Base-by-base conservation (phyloP, 2,888 invertebrate genomes). In the Perizoma affinitatum region DNA sequence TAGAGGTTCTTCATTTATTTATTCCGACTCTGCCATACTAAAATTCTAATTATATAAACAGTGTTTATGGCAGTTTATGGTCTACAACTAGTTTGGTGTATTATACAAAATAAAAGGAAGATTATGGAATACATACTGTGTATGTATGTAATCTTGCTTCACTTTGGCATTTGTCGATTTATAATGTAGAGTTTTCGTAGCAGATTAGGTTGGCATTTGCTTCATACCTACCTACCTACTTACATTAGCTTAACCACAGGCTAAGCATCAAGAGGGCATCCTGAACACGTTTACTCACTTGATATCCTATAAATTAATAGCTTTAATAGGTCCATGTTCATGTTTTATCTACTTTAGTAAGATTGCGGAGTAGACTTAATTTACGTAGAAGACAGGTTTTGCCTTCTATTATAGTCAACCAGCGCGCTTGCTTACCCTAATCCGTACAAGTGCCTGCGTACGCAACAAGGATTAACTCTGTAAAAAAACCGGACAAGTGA, bases 281-380 rank as follows among this genome's bases (percentile, higher is more conserved):
- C 55, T 45, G 48, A 46, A 50, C 62, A 62, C 62, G 62, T 58
- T 63, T 63, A 61, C 54, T 60, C 42, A 22, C 59, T 58, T 33
- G 58, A 41, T 64, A 57, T 47, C 44, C 57, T 41, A 61, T 64
- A 64, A 64, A 64, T 61, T 58, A 58, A 48, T 61, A 61, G 52
- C 43, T 54, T 22, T 58, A 56, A 53, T 58, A 54, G 59, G 58
- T 53, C 51, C 63, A 63, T 58, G 58, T 58, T 48, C 54, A 58
- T 65, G 62, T 64, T 63, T 61, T 64, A 62, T 69, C 61, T 65
- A 70, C 68, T 74, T 72, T 53, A 72, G 69, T 68, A 69, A 70
- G 69, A 72, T 72, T 71, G 74, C 74, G 69, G 79, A 79, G 75
- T 73, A 78, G 76, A 80, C 81, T 68, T 61, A 72, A 49, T 48